Evolutionary conservation across 2,888 invertebrate species (phyloP).

Genomic region (Unio pictorum): DNA sequence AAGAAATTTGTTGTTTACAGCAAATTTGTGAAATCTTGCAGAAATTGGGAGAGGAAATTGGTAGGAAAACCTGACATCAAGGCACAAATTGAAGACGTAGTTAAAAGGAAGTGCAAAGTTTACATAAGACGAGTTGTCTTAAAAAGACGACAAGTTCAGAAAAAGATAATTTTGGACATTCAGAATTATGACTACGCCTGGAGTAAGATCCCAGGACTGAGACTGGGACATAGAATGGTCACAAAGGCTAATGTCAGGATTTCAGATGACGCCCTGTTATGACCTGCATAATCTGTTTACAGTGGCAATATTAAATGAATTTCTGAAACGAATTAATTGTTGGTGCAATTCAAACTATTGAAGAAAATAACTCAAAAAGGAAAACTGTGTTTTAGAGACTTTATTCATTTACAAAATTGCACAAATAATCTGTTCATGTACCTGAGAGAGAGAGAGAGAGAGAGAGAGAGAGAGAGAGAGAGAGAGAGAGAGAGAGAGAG

Average conservation of each 20-base stretch:
- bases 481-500: too few species aligned
- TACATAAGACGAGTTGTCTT: slow-evolving; percentile 30
- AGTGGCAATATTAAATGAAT: too few species aligned
- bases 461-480: too few species aligned
- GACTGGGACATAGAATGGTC: slow-evolving; percentile 10
- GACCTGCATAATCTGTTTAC: too few species aligned
- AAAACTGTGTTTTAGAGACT: too few species aligned
- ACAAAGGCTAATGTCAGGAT: slow-evolving; percentile 15
- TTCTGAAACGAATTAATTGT: too few species aligned
- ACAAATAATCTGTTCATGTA: too few species aligned
- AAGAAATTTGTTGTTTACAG: slow-evolving; percentile 38
- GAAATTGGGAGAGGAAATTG: slow-evolving; percentile 38
- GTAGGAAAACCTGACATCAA: slow-evolving; percentile 24
- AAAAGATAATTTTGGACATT: slow-evolving; percentile 15
- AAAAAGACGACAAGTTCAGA: slow-evolving; percentile 14
- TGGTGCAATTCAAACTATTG: too few species aligned
- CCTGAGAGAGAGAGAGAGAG: too few species aligned
- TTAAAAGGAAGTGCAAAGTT: slow-evolving; percentile 28
- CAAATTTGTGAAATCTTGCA: slow-evolving; percentile 16
- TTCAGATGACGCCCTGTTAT: neutral
- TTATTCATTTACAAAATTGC: too few species aligned
- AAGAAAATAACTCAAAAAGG: too few species aligned
- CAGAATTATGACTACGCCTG: slow-evolving; percentile 41
- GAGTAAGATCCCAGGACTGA: slow-evolving; percentile 3
- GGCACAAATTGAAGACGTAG: slow-evolving; percentile 33